Base-by-base conservation (phyloP, 2,797 vertebrate genomes). In the Ceryle rudis region DNA sequence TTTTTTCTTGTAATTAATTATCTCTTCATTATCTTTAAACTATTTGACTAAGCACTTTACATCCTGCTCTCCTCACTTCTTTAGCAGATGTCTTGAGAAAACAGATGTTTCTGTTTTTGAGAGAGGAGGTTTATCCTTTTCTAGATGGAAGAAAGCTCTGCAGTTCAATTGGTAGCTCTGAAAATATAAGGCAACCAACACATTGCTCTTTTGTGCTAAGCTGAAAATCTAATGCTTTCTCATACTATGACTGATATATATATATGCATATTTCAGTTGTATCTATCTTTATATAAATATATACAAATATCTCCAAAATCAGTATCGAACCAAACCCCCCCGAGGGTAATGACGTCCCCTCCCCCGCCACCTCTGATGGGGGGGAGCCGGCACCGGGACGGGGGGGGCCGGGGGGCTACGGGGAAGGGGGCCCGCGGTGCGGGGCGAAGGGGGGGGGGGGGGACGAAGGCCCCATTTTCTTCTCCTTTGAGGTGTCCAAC, bases 11-110 rank as follows among this genome's bases (percentile, higher is more conserved):
- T 96, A 97, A 97, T 95, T 97, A 97, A 96, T 98, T 95, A 97
- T 98, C 97, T 97, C 86, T 98, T 97, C 96, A 89, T 98, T 93
- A 97, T 98, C 96, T 96, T 94, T 90, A 87, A 94, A 95, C 81
- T 84, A 60, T 96, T 97, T 93, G 88, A 96, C 93, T 97, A 97
- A 97, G 96, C 89, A 96, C 75, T 89, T 97, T 97, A 97, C 90
- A 95, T 97, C 87, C 83, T 89, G 90, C 28, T 93, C 86, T 94
- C 77, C 85, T 92, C 0, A 4, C 87, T 97, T 94, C 95, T 88
- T 93, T 87, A 96, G 86, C 97, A 98, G 97, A 97, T 97, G 96
- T 98, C 96, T 86, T 86, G 49, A 85, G 87, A 95, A 90, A 97
- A 90, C 96, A 97, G 96, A 96, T 98, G 97, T 97, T 98, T 95